Percentiles rank a stretch among this genome's conserved stretches.
Evolutionary conservation across 2,113 vertebrate genomes (phyloP).

Genomic region (Solea solea): DNA sequence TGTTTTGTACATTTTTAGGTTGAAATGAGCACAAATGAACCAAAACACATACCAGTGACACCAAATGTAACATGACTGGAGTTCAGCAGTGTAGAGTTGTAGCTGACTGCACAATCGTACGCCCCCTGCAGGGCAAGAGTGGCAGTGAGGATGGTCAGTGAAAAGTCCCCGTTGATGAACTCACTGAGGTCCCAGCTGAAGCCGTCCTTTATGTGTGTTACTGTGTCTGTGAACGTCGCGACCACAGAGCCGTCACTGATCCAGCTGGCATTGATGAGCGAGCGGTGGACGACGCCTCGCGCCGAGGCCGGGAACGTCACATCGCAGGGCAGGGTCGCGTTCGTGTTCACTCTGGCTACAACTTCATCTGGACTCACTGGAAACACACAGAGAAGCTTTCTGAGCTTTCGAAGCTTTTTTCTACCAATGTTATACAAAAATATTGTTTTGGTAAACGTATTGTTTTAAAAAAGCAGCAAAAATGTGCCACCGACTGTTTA

Average conservation of each 20-base stretch:
- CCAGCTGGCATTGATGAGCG: constrained; percentile 71
- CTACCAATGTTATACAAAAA: too few species aligned
- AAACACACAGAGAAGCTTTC: constrained; percentile 7
- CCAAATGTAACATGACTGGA: constrained; percentile 64
- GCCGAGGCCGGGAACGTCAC: constrained; percentile 24
- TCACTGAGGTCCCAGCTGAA: constrained; percentile 59
- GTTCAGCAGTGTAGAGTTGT: constrained; percentile 58
- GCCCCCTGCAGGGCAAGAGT: constrained; percentile 67
- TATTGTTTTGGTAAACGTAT: too few species aligned
- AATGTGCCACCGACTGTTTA: too few species aligned
- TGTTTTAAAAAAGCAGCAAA: too few species aligned
- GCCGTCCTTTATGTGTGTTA: constrained; percentile 44
- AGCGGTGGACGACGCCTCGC: not conserved
- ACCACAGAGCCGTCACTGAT: constrained; percentile 52
- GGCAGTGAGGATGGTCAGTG: constrained; percentile 67
- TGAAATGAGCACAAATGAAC: not conserved
- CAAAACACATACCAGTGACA: constrained; percentile 68
- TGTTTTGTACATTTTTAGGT: not conserved
- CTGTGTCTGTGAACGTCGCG: constrained; percentile 46
- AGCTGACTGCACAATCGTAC: constrained; percentile 75
- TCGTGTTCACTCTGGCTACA: constrained; percentile 54
- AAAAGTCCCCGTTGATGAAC: constrained; percentile 70
- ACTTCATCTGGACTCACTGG: constrained; percentile 66
- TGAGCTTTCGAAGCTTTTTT: too few species aligned
- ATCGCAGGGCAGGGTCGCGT: constrained; percentile 69